A percentile compares a stretch with the other conserved stretches of the same genome.
Evolutionary conservation across 2,113 vertebrate species (phyloP).

Genomic region (Chitala chitala): DNA sequence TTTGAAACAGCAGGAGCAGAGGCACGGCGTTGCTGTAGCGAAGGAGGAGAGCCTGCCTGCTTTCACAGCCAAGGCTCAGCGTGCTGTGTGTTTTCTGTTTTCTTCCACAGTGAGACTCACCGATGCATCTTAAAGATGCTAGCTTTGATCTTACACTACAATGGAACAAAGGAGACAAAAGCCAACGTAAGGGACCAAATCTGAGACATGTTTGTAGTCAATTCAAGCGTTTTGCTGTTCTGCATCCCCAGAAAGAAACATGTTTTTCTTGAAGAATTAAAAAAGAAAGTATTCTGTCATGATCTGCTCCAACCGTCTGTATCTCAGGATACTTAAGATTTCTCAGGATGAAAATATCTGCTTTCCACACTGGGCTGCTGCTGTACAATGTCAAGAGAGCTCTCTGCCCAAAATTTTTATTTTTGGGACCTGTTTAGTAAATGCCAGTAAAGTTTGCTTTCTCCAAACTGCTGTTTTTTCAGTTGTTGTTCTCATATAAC

Average conservation of each 20-base stretch:
- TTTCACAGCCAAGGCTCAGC: neutral
- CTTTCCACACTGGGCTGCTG: conserved; percentile 47
- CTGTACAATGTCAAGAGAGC: conserved; percentile 56
- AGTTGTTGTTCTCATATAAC: conserved; percentile 24
- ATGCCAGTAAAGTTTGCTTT: conserved; percentile 49
- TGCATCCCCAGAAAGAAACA: neutral
- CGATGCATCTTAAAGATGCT: neutral
- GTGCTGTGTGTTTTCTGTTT: neutral
- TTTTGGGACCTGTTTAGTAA: conserved; percentile 63
- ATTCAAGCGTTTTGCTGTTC: neutral
- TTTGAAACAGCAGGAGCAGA: neutral
- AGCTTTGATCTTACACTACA: neutral
- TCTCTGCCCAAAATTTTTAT: conserved; percentile 49
- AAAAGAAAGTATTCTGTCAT: neutral
- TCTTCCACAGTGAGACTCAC: neutral
- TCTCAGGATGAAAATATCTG: conserved; percentile 65
- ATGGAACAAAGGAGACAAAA: neutral
- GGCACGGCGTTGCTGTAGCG: neutral
- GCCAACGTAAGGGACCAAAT: no score
- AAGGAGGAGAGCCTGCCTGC: neutral
- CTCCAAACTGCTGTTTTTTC: conserved; percentile 18
- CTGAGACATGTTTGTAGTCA: no score
- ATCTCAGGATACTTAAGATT: conserved; percentile 50
- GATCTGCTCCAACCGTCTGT: conserved; percentile 10
- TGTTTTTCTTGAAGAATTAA: neutral